Evolutionary conservation across 2,113 vertebrate species (phyloP), one percentile per base, ranked within the genome.

Genomic region (Ictalurus punctatus): DNA sequence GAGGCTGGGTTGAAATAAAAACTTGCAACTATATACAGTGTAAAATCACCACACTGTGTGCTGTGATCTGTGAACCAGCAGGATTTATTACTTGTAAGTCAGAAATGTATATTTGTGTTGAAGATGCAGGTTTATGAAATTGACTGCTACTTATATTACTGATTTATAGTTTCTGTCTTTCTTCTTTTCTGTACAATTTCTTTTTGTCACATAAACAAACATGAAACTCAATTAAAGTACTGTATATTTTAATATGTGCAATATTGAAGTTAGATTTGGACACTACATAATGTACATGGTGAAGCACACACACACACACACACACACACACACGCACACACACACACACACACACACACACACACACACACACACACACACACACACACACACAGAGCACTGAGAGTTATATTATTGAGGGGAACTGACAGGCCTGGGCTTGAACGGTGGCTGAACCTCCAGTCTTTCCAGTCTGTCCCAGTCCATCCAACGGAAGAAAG

Each of bases 401-500:
- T 44, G 23, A 56, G 40, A 34, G 9, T 40, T 37, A 63, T 6
- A 85, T 74, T 82, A 58, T 48, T 73, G 30, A 21, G 19, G 79
- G 1, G 27, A 67, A 97, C 97, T 97, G 91, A 98, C 97, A 93
- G 96, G 96, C 89, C 95, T 95, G 83, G 97, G 97, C 90, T 95
- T 96, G 94, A 98, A 98, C 0, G 97, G 97, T 10, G 97, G 94
- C 2, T 94, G 94, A n/a, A 98, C 96, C 94, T 98, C 97, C 92
- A 97, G 90, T 65, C 95, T 95, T 91, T 98, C 97, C 92, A 98
- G 94, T 73, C 96, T 94, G 44, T 98, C 97, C 97, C 97, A 98
- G 94, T 98, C 97, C n/a, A 97, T 96, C 96, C 97, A 97, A 76
- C 96, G 96, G 94, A 98, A 98, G 91, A 98, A 98, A 5, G 95